These are phyloP conservation scores for Tinamus guttatus DNA, from an alignment of 2,113 vertebrate species.

Conservation along the genomic window DNA sequence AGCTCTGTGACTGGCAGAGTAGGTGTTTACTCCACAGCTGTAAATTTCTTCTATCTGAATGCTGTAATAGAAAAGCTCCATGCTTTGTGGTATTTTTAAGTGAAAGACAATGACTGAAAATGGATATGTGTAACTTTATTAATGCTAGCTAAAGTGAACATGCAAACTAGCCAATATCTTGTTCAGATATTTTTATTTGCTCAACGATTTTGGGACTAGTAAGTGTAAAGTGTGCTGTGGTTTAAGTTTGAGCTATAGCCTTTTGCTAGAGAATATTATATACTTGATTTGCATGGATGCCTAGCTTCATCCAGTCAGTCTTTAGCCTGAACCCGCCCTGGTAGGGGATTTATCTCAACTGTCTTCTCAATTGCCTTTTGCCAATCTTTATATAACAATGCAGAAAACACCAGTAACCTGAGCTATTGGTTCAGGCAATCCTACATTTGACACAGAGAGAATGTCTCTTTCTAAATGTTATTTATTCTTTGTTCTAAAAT, in stretches of 20 bases:
- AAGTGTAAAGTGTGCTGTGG: not conserved
- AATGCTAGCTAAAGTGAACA: not conserved
- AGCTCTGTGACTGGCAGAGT: fast-evolving
- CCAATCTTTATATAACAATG: not conserved
- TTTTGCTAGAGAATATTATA: not conserved
- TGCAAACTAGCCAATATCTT: not conserved
- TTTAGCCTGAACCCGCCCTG: not conserved
- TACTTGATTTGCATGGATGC: not conserved
- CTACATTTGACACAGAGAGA: not conserved
- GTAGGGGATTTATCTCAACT: not conserved
- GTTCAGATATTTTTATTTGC: not conserved
- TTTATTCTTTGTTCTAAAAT: not conserved
- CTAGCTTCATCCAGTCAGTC: not conserved
- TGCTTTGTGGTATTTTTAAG: not conserved
- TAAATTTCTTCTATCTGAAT: not conserved
- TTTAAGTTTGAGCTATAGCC: not conserved
- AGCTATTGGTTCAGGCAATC: not conserved
- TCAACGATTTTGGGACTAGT: not conserved
- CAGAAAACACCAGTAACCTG: not conserved
- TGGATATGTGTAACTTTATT: not conserved
- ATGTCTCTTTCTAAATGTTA: not conserved
- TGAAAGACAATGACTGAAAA: not conserved
- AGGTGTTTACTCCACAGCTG: not conserved
- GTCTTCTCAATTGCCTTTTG: not conserved
- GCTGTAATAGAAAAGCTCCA: not conserved